These are phyloP conservation scores for Dysidea cf. avara DNA, from an alignment of 37 sponge, comb jelly and placozoan genomes.

Conservation along the genomic window DNA sequence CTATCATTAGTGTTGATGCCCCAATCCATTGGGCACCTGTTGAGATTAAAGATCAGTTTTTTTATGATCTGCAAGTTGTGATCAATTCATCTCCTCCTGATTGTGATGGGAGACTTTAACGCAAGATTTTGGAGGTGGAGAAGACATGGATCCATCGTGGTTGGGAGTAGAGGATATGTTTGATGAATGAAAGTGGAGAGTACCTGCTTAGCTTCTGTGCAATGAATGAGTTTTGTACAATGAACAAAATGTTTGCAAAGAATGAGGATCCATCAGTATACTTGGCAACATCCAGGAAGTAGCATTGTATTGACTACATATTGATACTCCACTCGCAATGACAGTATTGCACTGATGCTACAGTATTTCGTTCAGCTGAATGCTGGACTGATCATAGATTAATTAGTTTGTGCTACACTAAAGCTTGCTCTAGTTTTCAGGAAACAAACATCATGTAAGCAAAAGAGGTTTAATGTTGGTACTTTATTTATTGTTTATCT, in stretches of 20 bases:
- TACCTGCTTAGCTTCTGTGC: constrained; percentile 35
- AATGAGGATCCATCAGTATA: constrained; percentile 27
- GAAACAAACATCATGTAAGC: too few species aligned
- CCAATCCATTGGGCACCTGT: constrained; percentile 20
- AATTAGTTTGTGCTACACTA: too few species aligned
- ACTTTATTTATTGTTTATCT: too few species aligned
- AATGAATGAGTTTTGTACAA: constrained; percentile 25
- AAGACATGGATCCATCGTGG: background rate
- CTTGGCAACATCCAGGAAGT: too few species aligned
- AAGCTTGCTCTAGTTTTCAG: too few species aligned
- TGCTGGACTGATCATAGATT: too few species aligned
- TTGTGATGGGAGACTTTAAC: too few species aligned
- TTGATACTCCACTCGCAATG: constrained; percentile 24
- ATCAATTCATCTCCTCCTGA: constrained; percentile 21
- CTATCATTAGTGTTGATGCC: constrained; percentile 27
- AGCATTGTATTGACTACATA: constrained; percentile 36
- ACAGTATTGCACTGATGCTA: constrained; percentile 17
- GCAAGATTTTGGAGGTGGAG: constrained; percentile 14
- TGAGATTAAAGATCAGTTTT: constrained; percentile 25
- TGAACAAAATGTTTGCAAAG: constrained; percentile 35
- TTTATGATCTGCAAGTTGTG: constrained; percentile 22
- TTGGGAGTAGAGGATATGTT: too few species aligned
- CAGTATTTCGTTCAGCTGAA: too few species aligned
- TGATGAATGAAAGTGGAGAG: too few species aligned
- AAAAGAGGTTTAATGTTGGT: too few species aligned